Conservation (phyloP, 2,113 vertebrate species). For the Neofelis nebulosa region DNA sequence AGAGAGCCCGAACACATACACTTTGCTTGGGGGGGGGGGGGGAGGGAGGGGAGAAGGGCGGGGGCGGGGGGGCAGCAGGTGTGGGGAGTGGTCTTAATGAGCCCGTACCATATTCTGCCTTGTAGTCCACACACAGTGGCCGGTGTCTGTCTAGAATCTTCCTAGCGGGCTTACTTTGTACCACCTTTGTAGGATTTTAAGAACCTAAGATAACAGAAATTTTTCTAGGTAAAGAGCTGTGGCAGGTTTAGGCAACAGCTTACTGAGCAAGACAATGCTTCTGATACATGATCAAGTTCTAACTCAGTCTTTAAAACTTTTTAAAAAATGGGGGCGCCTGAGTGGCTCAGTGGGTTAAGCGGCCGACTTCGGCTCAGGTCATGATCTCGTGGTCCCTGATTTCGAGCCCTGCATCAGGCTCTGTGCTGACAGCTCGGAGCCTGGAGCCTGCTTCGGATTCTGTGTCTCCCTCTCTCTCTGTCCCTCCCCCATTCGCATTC, state of each 20-base stretch:
- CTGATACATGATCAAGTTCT: neutral
- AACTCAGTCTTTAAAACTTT: neutral
- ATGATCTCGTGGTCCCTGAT: neutral
- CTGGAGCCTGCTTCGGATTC: neutral
- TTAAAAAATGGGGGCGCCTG: neutral
- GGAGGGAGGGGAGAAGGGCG: accelerated
- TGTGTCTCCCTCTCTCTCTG: no score
- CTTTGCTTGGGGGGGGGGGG: accelerated
- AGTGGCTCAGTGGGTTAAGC: neutral
- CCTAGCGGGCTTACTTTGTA: neutral
- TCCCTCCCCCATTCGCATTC: no score
- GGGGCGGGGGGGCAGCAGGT: accelerated
- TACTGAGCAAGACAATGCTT: neutral
- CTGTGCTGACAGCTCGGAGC: neutral
- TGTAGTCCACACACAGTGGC: neutral
- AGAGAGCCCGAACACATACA: neutral
- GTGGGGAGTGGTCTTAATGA: accelerated
- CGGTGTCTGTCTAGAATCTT: neutral
- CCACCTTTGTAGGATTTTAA: neutral
- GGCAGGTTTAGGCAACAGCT: neutral
- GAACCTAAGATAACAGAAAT: neutral
- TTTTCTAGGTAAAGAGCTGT: neutral
- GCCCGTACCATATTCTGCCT: neutral
- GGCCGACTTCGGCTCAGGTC: neutral
- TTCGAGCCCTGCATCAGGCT: neutral